Conservation (phyloP, 53 echinoderm and acorn worm genomes). For the Henricia sp. region DNA sequence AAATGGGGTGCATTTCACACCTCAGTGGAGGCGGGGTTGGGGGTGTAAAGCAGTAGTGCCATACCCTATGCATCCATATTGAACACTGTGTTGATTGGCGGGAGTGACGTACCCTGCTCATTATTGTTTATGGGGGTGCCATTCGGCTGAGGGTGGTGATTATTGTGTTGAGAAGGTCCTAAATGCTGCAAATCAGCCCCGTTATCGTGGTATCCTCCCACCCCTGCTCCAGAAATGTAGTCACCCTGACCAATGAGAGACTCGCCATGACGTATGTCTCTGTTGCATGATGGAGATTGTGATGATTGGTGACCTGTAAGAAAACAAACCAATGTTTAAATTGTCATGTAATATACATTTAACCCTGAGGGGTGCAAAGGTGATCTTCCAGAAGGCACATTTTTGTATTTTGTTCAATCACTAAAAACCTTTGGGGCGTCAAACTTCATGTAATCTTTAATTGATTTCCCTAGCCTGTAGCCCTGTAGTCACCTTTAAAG, state of each 20-base stretch:
- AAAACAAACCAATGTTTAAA: too few species aligned
- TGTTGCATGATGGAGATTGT: conserved; percentile 44
- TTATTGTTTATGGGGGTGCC: conserved; percentile 46
- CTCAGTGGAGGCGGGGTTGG: too few species aligned
- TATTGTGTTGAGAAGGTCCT: conserved; percentile 36
- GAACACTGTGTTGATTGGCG: conserved; percentile 90
- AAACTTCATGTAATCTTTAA: too few species aligned
- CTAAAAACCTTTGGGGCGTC: too few species aligned
- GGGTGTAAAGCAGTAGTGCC: too few species aligned
- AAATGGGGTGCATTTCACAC: too few species aligned
- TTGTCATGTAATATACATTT: too few species aligned
- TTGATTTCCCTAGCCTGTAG: too few species aligned
- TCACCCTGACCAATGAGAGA: conserved; percentile 17
- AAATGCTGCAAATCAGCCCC: conserved; percentile 30
- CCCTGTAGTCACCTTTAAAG: too few species aligned
- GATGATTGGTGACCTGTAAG: conserved; percentile 14
- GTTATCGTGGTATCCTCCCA: conserved; percentile 60
- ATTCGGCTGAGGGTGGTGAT: conserved; percentile 47
- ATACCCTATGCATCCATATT: conserved; percentile 26
- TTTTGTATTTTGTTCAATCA: too few species aligned
- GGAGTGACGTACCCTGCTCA: conserved; percentile 74
- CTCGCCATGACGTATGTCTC: conserved; percentile 5
- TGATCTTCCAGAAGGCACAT: too few species aligned
- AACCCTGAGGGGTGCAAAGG: too few species aligned
- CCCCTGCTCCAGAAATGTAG: conserved; percentile 45